A percentile compares a stretch with the other conserved stretches of the same genome.
Conservation (phyloP, 2,797 vertebrate genomes). For the Gorsachius magnificus region DNA sequence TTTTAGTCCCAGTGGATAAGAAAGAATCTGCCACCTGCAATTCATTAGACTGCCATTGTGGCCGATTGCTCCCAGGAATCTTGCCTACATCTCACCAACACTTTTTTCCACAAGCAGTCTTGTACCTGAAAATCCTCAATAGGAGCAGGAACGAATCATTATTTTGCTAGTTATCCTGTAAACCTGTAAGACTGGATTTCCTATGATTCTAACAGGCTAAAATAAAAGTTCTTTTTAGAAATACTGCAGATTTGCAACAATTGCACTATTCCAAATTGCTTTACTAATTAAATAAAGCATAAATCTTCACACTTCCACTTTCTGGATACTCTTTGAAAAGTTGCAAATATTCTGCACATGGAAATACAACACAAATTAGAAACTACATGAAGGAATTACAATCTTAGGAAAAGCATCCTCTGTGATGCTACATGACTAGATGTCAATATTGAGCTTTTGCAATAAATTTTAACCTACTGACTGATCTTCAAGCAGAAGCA, state of each 20-base stretch:
- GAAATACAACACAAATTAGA: neutral
- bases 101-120: neutral
- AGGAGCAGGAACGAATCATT: neutral
- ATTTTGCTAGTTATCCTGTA: neutral
- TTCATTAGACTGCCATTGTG: neutral
- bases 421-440: neutral
- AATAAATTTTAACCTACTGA: neutral
- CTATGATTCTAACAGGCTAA: neutral
- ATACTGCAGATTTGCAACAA: neutral
- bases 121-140: neutral
- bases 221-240: neutral
- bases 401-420: neutral
- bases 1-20: neutral
- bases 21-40: neutral
- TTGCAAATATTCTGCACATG: neutral
- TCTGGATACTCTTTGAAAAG: neutral
- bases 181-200: neutral
- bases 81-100: neutral
- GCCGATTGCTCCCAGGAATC: neutral
- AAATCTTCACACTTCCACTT: neutral
- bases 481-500: neutral
- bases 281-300: neutral
- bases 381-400: neutral
- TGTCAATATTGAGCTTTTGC: neutral
- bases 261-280: neutral